Evolutionary conservation across 2,888 invertebrate genomes (phyloP).

Genomic region (Plagodis pulveraria): DNA sequence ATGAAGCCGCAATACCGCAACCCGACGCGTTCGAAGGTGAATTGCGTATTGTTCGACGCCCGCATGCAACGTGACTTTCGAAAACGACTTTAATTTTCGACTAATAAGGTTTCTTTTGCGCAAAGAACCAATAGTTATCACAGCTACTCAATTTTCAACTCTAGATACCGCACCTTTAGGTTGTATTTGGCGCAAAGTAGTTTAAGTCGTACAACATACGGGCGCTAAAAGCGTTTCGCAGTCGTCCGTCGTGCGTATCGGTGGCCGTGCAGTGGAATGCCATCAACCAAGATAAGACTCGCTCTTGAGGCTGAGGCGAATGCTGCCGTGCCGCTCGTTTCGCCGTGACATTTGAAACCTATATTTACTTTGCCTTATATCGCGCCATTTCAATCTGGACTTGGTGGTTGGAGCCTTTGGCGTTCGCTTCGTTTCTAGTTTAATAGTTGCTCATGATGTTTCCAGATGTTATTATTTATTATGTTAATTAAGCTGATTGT

Average conservation of each 20-base stretch:
- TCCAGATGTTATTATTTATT: too few relatives aligned
- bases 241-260: constrained; percentile 82
- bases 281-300: constrained; percentile 80
- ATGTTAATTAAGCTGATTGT: too few relatives aligned
- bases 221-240: constrained; percentile 84
- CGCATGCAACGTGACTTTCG: constrained; percentile 77
- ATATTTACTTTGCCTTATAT: constrained; percentile 46
- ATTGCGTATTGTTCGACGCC: constrained; percentile 83
- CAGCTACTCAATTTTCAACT: constrained; percentile 45
- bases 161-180: constrained; percentile 42
- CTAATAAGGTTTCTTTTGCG: constrained; percentile 78
- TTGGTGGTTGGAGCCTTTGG: constrained; percentile 12
- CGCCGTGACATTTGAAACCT: constrained; percentile 60
- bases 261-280: constrained; percentile 78
- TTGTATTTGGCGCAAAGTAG: constrained; percentile 39
- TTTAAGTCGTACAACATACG: constrained; percentile 59
- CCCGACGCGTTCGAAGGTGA: constrained; percentile 83
- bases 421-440: constrained; percentile 10
- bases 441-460: not conserved
- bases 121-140: constrained; percentile 44
- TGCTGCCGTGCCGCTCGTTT: constrained; percentile 54
- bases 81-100: constrained; percentile 77
- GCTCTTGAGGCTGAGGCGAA: constrained; percentile 59
- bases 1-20: constrained; percentile 84
- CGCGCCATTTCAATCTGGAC: constrained; percentile 34